These are phyloP conservation scores for Meiosimyza platycephala DNA, from an alignment of 2,888 invertebrate genomes.

Conservation along the genomic window DNA sequence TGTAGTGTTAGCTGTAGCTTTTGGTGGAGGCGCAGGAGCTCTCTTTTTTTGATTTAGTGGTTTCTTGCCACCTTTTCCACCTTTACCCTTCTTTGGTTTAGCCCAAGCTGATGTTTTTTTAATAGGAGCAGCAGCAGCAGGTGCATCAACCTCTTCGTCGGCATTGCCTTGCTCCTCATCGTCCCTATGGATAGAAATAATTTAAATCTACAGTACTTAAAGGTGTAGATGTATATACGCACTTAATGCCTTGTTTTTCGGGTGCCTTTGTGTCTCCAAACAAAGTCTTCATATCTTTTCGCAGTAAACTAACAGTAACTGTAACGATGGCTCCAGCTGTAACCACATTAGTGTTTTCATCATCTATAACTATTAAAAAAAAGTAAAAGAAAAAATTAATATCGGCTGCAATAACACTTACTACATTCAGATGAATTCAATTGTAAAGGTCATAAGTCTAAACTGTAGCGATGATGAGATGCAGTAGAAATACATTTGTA, in stretches of 20 bases:
- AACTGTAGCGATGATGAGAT: no score
- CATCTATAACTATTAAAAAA: conserved; percentile 83
- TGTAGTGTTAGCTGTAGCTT: conserved; percentile 59
- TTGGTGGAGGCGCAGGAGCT: conserved; percentile 62
- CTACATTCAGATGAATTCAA: not conserved
- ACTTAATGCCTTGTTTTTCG: conserved; percentile 75
- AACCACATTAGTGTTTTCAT: conserved; percentile 95
- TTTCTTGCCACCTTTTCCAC: conserved; percentile 68
- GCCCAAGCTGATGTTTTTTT: conserved; percentile 89
- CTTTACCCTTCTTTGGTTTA: conserved; percentile 75
- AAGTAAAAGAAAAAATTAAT: conserved; percentile 1
- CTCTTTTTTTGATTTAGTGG: conserved; percentile 62
- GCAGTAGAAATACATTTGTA: no score
- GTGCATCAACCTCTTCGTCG: conserved; percentile 69
- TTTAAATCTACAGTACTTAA: not conserved
- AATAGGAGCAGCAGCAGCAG: conserved; percentile 59
- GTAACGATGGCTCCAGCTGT: conserved; percentile 99
- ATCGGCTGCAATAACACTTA: not conserved
- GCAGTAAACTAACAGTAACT: conserved; percentile 87
- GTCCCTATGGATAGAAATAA: conserved; percentile 53
- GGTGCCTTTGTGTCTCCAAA: conserved; percentile 82
- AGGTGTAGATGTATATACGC: conserved; percentile 55
- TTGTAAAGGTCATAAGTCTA: not conserved
- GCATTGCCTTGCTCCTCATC: conserved; percentile 68
- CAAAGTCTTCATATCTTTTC: conserved; percentile 85